Evolutionary conservation across 1,140 invertebrate species (phyloP), one percentile per base, ranked within the genome.

Genomic region (Drosophila simulans): DNA sequence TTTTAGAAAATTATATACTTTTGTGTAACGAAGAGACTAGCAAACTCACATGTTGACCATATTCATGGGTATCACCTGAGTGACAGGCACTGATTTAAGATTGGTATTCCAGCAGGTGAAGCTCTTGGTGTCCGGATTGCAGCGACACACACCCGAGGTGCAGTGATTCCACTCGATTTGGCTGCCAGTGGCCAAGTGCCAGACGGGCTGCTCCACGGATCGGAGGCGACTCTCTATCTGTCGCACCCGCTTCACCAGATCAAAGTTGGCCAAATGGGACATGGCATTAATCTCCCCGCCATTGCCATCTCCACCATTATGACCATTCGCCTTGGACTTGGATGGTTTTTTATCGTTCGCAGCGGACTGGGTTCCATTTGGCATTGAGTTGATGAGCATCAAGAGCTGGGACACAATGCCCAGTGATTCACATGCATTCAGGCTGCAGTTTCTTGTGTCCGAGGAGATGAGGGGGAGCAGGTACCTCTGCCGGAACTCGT

Each of bases 141-240:
- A 92, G 25, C 95, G 94, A 73, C 96, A 97, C 4, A 94, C 94
- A 1, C 95, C 95, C 59, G 95, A 94, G 1, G 94, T 93, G 88
- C 96, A 97, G 27, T 95, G 93, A n/a, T 95, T 93, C 96, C 96
- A 97, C 46, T 93, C 94, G 83, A 13, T 94, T 93, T 65, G 94
- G 93, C 43, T 93, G 91, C 69, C 93, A 92, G 52, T 94, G 25
- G 81, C 70, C 70, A 96, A 93, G 55, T 94, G 94, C 96, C 96
- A 97, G 42, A 95, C 95, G 95, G 96, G 94, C 91, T 96, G 95
- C 92, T 97, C 96, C 65, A 97, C 94, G 1, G 96, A 95, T 64
- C 95, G 92, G 10, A 97, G 83, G 55, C 95, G 92, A 60, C 95
- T 93, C 74, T 97, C 96, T 17, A 96, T 92, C 63, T 94, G 93